Evolutionary conservation across 2,113 vertebrate genomes (phyloP), one percentile per base, ranked within the genome.

Genomic region (Notothenia rossii): DNA sequence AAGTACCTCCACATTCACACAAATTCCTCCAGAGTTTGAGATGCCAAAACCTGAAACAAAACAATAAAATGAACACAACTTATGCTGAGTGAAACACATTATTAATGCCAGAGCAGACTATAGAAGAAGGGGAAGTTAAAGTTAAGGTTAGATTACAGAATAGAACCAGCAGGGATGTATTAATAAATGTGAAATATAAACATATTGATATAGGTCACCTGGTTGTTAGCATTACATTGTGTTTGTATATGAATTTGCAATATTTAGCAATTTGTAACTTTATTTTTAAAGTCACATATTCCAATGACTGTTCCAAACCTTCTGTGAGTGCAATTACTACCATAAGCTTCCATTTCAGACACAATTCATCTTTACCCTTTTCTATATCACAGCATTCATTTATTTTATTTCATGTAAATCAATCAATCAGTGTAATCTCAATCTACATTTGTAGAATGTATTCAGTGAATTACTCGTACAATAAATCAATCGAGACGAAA

Each of bases 401-500:
- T n/a, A 36, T 18, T 17, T 64, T 69, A 55, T 64, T 66, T 33
- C n/a, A 56, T 63, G 13, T 60, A 58, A 54, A 60, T 63, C 50
- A 12, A 75, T 49, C 50, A 59, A 25, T 66, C 20, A 49, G 9
- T 48, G 29, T 67, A 25, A 83, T 68, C 61, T 53, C 61, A 54
- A 49, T 48, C 29, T 29, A 29, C 40, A 61, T 36, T 56, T 72
- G 14, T 33, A 15, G 43, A 46, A 25, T 14, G 60, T 9, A 77
- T 65, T 64, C 40, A 82, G 56, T 54, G 43, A 48, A 43, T 64
- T 12, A 8, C 53, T 25, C 72, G 4, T 29, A 84, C 66, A 82
- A 78, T 61, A 18, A 82, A 53, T 86, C 88, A 25, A 40, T 69
- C 56, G 46, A 53, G 66, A 76, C 64, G 40, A 59, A 86, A 73